Base-by-base conservation (phyloP, 2,113 vertebrate genomes). In the Ardeotis arabs region DNA sequence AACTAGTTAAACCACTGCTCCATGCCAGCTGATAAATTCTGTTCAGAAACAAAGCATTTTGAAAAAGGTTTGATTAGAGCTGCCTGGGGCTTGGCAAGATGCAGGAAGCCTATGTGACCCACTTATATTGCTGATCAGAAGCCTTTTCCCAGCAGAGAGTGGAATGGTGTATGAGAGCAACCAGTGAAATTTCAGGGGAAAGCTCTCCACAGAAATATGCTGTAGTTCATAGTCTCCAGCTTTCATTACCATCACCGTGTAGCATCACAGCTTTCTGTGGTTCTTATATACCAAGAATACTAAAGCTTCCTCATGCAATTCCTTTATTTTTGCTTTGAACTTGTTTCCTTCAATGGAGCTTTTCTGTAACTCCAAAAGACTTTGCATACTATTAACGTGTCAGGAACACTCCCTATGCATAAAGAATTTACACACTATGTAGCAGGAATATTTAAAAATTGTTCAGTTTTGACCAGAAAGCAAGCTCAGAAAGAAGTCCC, bases 41-140 rank as follows among this genome's bases (percentile, higher is more conserved):
- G 28, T 73, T 69, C 84, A 84, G 69, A 76, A 94, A 91, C 29
- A 31, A 76, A 91, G 82, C 74, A 82, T 58, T 96, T 91, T 59
- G 68, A 45, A 75, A 81, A 89, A 89, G 45, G 90, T 78, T 83
- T 95, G 47, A 84, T 72, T 67, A 75, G 52, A 90, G 76, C n/a
- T 89, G 91, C 73, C 89, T 74, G 69, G 35, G 85, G 82, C 85
- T 67, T 85, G 56, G 86, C 60, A 90, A 89, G 68, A 92, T 27
- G 44, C 64, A 87, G 60, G 27, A 77, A 90, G 84, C 64, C 72
- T 92, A 67, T 1, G 50, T 77, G 85, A 95, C 93, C 80, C 84
- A 89, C 69, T 94, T 94, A 45, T 18, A 59, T 0, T n/a, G 77
- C 68, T 81, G 73, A 92, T 84, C 50, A 84, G 73, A 95, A 93